These are phyloP conservation scores for Irena cyanogastra DNA, from an alignment of 2,113 vertebrate genomes.

Conservation along the genomic window DNA sequence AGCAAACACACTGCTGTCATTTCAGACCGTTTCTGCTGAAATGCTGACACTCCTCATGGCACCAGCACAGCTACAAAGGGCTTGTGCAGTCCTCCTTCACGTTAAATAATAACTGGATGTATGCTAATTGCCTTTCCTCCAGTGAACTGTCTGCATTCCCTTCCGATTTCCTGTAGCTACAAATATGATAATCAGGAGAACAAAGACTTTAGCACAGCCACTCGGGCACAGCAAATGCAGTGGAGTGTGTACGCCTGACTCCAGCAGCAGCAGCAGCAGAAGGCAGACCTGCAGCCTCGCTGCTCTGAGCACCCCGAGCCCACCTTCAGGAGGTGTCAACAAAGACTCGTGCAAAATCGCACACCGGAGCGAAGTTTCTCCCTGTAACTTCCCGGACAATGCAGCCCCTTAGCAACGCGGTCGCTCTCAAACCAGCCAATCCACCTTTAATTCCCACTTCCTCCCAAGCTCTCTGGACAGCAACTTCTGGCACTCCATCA, in stretches of 20 bases:
- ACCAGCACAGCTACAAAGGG: constrained; percentile 18
- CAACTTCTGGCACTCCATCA: constrained; percentile 60
- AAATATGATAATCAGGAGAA: constrained; percentile 62
- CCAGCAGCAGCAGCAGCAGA: background rate
- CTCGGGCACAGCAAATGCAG: background rate
- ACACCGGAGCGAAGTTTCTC: background rate
- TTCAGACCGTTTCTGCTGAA: background rate
- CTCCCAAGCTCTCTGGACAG: constrained; percentile 56
- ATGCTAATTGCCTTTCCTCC: constrained; percentile 51
- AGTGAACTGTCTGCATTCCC: constrained; percentile 47
- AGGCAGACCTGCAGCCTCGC: background rate
- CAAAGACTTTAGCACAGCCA: constrained; percentile 54
- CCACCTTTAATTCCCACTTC: constrained; percentile 62
- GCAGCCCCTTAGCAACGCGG: background rate
- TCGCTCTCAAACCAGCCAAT: background rate
- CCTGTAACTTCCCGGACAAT: background rate
- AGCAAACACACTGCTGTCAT: background rate
- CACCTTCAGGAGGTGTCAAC: no score
- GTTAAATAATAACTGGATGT: constrained; percentile 29
- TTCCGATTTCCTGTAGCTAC: constrained; percentile 60
- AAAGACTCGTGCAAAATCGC: background rate
- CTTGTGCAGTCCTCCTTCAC: background rate
- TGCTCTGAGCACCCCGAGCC: background rate
- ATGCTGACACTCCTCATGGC: constrained; percentile 26
- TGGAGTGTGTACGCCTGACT: background rate